Base-by-base conservation (phyloP, 2,797 vertebrate species). In the Sebastes matsubarae region DNA sequence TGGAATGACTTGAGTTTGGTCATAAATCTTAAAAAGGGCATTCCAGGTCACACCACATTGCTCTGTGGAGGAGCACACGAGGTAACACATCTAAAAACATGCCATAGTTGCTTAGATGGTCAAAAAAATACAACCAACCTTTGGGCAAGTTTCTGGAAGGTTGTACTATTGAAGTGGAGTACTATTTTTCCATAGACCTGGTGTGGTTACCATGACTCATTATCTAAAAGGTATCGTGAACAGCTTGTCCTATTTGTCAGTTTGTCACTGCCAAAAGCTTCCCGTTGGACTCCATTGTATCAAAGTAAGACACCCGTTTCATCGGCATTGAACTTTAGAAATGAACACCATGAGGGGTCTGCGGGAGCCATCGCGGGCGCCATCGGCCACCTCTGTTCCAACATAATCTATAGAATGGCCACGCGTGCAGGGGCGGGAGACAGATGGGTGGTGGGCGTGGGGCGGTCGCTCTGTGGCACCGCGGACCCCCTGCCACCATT, bases 371-470 rank as follows among this genome's bases (percentile, higher is more conserved):
- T 81, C 76, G 38, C 74, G 70, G 81, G 54, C 66, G 50, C 73
- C 73, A 79, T 88, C 60, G 16, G 80, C 84, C 67, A 57, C 64
- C 64, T 64, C 72, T 86, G 87, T 88, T 87, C 4, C 24, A 75
- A 93, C 87, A 83, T 32, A 30, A 65, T 61, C 79, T 79, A 84
- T 81, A 92, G 83, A 89, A 94, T 72, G 79, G 91, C 84, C 89
- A 91, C 92, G 75, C 59, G 93, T 88, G 76, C 76, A 46, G 74
- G 71, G 85, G 72, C 54, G n/a, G 64, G 87, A 89, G 94, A 94
- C 94, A 96, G 95, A 96, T 96, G 95, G 90, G 83, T 71, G 36
- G 89, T 94, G 89, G 93, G 93, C 78, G 90, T 94, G 72, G 13
- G 78, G 59, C 36, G 59, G 75, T 83, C 68, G 68, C 82, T 50